Evolutionary conservation across 2,113 vertebrate genomes (phyloP).

Genomic region (Cygnus atratus): DNA sequence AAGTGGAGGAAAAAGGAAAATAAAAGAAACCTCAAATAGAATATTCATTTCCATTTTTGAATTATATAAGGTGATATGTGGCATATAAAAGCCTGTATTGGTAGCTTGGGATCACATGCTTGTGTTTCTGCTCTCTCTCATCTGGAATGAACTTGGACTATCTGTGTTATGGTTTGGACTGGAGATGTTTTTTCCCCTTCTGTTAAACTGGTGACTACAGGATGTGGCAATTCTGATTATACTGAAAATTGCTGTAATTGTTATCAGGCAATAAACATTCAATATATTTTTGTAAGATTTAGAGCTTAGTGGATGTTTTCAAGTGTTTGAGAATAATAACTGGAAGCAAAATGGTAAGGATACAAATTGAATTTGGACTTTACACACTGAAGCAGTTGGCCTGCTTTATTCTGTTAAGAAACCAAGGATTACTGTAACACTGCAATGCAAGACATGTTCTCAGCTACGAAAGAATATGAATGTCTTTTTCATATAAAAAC

Average conservation of each 20-base stretch:
- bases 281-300: slow-evolving; percentile 41
- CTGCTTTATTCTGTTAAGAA: slow-evolving; percentile 31
- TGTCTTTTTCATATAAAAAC: slow-evolving; percentile 51
- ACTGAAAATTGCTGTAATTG: slow-evolving; percentile 58
- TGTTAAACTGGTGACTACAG: slow-evolving; percentile 60
- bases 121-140: slow-evolving; percentile 41
- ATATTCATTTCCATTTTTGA: slow-evolving; percentile 46
- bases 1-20: slow-evolving; percentile 12
- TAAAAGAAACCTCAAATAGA: slow-evolving; percentile 23
- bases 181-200: slow-evolving; percentile 41
- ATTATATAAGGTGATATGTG: slow-evolving; percentile 59
- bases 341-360: slow-evolving; percentile 33
- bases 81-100: slow-evolving; percentile 25
- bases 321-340: slow-evolving; percentile 47
- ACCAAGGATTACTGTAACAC: slow-evolving; percentile 22
- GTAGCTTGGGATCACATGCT: slow-evolving; percentile 34
- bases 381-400: slow-evolving; percentile 26
- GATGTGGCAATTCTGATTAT: slow-evolving; percentile 59
- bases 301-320: slow-evolving; percentile 43
- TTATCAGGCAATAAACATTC: slow-evolving; percentile 65
- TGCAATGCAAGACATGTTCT: not conserved
- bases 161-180: slow-evolving; percentile 51
- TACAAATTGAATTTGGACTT: slow-evolving; percentile 49
- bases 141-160: slow-evolving; percentile 30
- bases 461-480: slow-evolving; percentile 25